phyloP scores from a whole-genome alignment of 2,113 vertebrate species.

The Alethe castanea region DNA sequence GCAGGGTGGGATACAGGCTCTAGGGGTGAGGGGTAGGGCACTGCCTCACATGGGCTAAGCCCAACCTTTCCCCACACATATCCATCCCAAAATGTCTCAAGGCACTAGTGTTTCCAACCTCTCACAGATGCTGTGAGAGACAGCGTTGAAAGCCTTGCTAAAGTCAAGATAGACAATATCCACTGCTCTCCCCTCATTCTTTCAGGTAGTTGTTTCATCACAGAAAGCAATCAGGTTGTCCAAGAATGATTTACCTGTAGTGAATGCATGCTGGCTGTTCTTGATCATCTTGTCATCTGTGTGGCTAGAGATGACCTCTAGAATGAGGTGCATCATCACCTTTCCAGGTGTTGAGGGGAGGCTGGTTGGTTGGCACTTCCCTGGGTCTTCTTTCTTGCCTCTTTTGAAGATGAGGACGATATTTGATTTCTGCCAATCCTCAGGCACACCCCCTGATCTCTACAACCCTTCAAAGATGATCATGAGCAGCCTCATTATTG shows the following conservation, averaged over 20 bases:
- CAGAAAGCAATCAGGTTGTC: not conserved
- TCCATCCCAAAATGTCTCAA: rapidly evolving
- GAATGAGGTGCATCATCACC: not conserved
- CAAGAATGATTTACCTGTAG: not conserved
- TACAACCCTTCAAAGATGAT: not conserved
- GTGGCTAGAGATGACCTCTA: not conserved
- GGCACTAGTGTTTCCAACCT: not conserved
- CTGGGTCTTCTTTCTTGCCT: not conserved
- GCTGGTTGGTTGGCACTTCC: not conserved
- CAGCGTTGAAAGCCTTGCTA: rapidly evolving
- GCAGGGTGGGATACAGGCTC: not conserved
- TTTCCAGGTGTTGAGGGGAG: not conserved
- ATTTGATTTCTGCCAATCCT: not conserved
- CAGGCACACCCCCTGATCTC: not conserved
- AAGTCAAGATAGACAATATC: not conserved
- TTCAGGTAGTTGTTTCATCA: not conserved
- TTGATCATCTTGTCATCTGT: not conserved
- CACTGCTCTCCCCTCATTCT: not conserved
- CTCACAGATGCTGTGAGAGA: not conserved
- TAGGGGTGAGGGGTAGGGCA: too few species aligned
- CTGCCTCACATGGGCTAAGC: not conserved
- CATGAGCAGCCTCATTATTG: rapidly evolving
- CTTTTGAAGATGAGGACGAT: not conserved
- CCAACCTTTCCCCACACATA: not conserved
- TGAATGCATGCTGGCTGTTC: not conserved